Evolutionary conservation across 2,113 vertebrate genomes (phyloP).

Genomic region (Apteryx owenii): DNA sequence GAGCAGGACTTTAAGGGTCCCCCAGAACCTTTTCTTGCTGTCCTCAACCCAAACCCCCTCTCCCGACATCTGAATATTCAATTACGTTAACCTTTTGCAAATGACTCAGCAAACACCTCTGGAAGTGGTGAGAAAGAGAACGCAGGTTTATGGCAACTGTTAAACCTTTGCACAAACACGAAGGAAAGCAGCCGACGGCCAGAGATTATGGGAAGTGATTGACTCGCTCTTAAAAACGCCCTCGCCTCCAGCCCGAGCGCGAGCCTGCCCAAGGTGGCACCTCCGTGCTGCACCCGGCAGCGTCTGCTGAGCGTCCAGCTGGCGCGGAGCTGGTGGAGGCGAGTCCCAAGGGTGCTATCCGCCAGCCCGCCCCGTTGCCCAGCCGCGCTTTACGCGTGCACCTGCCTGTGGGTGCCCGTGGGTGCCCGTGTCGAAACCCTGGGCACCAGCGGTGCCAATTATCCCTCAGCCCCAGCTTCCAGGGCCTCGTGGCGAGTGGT

Average conservation of each 20-base stretch:
- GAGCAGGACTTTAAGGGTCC: neutral
- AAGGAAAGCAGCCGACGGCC: neutral
- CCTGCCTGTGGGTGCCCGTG: neutral
- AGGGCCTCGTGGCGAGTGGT: too few relatives aligned
- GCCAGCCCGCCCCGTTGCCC: neutral
- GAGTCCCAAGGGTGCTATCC: neutral
- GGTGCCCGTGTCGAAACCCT: neutral
- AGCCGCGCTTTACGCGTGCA: neutral
- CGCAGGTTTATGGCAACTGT: neutral
- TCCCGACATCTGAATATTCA: neutral
- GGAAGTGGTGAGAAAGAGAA: neutral
- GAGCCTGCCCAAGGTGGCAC: neutral
- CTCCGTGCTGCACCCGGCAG: neutral
- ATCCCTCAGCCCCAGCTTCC: neutral
- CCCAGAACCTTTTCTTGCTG: neutral
- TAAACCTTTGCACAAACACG: neutral
- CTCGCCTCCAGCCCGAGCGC: neutral
- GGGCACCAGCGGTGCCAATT: neutral
- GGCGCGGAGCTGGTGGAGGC: neutral
- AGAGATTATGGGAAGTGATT: neutral
- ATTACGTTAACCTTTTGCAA: neutral
- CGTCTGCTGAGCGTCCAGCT: fast-evolving
- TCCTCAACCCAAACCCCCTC: neutral
- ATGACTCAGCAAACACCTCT: neutral
- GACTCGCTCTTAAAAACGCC: neutral